Conservation (phyloP, 2,888 invertebrate species). For the Hirtodrosophila alboralis region DNA sequence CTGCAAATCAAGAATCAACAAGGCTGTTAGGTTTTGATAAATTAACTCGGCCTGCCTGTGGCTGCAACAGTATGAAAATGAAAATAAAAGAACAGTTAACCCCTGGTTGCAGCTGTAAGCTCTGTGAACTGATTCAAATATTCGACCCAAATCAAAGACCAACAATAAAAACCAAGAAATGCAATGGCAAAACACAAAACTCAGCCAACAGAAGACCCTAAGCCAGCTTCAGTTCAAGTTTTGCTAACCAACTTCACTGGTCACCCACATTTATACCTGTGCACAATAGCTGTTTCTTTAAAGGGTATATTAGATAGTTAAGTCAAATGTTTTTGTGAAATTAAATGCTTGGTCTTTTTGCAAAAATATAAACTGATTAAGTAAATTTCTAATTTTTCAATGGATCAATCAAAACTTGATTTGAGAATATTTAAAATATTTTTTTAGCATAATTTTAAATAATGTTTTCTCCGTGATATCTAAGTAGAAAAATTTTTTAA, state of each 20-base stretch:
- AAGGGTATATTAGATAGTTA: slow-evolving; percentile 13
- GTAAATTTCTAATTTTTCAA: no score
- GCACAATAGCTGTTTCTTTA: slow-evolving; percentile 10
- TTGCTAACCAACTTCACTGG: slow-evolving; percentile 52
- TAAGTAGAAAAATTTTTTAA: no score
- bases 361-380: no score
- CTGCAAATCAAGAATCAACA: slow-evolving; percentile 32
- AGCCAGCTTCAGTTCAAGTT: slow-evolving; percentile 35
- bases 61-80: slow-evolving; percentile 21
- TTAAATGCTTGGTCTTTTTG: no score
- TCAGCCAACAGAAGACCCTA: slow-evolving; percentile 20
- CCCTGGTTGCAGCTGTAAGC: slow-evolving; percentile 31
- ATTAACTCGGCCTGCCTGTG: slow-evolving; percentile 40
- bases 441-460: no score
- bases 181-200: slow-evolving; percentile 47
- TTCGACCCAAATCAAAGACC: slow-evolving; percentile 69
- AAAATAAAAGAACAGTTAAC: slow-evolving; percentile 37
- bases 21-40: slow-evolving; percentile 33
- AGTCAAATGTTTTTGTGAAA: not conserved
- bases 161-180: slow-evolving; percentile 53
- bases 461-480: no score
- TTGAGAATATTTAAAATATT: no score
- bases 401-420: no score
- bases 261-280: slow-evolving; percentile 31
- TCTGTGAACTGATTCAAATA: slow-evolving; percentile 60